These are phyloP conservation scores for Zoanthus solanderi DNA, from an alignment of 92 coral and sea anemone species.

Conservation along the genomic window DNA sequence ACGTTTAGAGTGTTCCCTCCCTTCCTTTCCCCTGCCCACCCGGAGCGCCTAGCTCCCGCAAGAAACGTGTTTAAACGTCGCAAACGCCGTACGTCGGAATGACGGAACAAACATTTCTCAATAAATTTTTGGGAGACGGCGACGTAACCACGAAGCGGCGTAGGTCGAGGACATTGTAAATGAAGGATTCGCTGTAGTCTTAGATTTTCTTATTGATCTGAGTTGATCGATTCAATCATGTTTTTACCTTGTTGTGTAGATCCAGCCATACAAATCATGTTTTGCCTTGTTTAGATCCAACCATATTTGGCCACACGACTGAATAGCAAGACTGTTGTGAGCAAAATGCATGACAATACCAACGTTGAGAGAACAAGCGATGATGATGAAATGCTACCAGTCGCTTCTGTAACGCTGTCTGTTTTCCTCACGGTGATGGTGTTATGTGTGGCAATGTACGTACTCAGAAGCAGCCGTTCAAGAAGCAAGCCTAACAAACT, in stretches of 20 bases:
- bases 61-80: too few relatives aligned
- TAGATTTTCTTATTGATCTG: too few relatives aligned
- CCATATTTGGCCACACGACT: constrained; percentile 64
- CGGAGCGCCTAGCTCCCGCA: too few relatives aligned
- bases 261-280: neutral
- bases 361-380: constrained; percentile 27
- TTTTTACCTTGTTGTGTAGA: neutral
- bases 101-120: too few relatives aligned
- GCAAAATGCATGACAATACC: constrained; percentile 24
- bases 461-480: constrained; percentile 75
- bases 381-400: constrained; percentile 65
- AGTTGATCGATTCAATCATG: too few relatives aligned
- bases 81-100: too few relatives aligned
- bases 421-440: constrained; percentile 68
- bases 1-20: too few relatives aligned
- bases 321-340: constrained; percentile 65
- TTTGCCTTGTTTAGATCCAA: neutral
- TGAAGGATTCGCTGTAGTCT: too few relatives aligned
- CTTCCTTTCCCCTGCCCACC: too few relatives aligned
- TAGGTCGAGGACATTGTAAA: too few relatives aligned
- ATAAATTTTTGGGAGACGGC: too few relatives aligned
- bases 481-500: constrained; percentile 68
- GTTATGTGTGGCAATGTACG: constrained; percentile 55
- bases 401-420: constrained; percentile 77
- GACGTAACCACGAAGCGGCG: too few relatives aligned